Evolutionary conservation across 2,797 vertebrate species (phyloP), one percentile per base, ranked within the genome.

Genomic region (Rhinella marina): DNA sequence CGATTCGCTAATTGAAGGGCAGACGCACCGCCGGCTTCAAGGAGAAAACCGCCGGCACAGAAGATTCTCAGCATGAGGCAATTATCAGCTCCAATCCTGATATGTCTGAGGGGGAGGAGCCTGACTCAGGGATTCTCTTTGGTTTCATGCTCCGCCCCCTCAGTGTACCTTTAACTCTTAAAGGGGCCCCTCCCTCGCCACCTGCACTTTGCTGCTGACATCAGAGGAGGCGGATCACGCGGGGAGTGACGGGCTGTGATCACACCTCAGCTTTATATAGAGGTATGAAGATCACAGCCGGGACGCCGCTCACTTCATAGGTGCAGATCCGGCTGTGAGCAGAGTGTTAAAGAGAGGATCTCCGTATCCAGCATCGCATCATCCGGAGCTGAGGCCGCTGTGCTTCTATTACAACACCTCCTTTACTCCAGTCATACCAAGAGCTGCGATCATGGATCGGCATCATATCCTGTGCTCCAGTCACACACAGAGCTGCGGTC

Each of bases 261-360:
- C 32, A 75, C 72, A 75, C 72, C 41, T 50, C 17, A 50, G 32
- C 72, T 75, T 48, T 48, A 72, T 72, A 72, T 72, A 72, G 70
- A 72, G 29, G 29, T 21, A 72, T 8, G 70, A 72, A 72, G 29
- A 72, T 75, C 72, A 2, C 68, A 32, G 29, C 16, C n/a, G 11
- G 14, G n/a, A 27, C 57, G 16, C 13, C 17, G 5, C 57, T 1
- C 16, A 7, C 64, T 3, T 25, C 25, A 68, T 25, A 25, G 12
- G 10, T 27, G n/a, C 64, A 68, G 11, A 10, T 68, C 25, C 25
- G 25, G 25, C 25, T 68, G 12, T 68, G 57, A 59, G 57, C 17
- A 59, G 57, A 62, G 61, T 6, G 13, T 10, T n/a, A n/a, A 0
- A 62, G 61, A n/a, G 10, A 2, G 2, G 4, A 27, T 11, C n/a